These are phyloP conservation scores for Anthoptus insignis DNA, from an alignment of 2,888 invertebrate species.

Conservation along the genomic window DNA sequence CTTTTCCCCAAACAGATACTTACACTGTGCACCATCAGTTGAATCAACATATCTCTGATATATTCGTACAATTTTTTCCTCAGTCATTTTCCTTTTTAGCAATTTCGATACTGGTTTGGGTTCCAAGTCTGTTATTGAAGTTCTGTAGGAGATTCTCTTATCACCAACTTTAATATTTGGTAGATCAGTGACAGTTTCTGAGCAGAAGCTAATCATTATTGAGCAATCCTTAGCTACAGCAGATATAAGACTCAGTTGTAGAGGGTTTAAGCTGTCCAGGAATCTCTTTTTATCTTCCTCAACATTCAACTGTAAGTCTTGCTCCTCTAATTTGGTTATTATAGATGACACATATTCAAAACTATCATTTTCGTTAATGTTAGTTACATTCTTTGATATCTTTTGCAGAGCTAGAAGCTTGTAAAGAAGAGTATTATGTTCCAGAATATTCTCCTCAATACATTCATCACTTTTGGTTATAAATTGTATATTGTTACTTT, in stretches of 20 bases:
- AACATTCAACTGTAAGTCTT: constrained; percentile 56
- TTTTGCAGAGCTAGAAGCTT: constrained; percentile 69
- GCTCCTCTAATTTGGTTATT: constrained; percentile 54
- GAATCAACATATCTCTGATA: constrained; percentile 55
- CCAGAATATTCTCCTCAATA: constrained; percentile 49
- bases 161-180: constrained; percentile 64
- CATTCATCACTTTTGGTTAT: constrained; percentile 50
- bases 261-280: constrained; percentile 51
- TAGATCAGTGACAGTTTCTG: constrained; percentile 52
- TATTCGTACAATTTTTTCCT: constrained; percentile 62
- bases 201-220: constrained; percentile 87
- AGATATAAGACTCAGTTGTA: constrained; percentile 81
- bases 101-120: constrained; percentile 85
- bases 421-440: constrained; percentile 56
- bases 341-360: constrained; percentile 63
- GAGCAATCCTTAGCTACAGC: constrained; percentile 91
- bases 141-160: constrained; percentile 77
- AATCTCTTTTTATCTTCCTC: constrained; percentile 56
- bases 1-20: constrained; percentile 54
- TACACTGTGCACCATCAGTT: constrained; percentile 51
- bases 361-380: constrained; percentile 44
- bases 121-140: constrained; percentile 90
- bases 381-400: constrained; percentile 55
- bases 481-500: background rate
- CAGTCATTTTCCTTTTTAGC: constrained; percentile 65